Conservation (phyloP, 1,140 invertebrate species). For the Phenacoccus solenopsis region DNA sequence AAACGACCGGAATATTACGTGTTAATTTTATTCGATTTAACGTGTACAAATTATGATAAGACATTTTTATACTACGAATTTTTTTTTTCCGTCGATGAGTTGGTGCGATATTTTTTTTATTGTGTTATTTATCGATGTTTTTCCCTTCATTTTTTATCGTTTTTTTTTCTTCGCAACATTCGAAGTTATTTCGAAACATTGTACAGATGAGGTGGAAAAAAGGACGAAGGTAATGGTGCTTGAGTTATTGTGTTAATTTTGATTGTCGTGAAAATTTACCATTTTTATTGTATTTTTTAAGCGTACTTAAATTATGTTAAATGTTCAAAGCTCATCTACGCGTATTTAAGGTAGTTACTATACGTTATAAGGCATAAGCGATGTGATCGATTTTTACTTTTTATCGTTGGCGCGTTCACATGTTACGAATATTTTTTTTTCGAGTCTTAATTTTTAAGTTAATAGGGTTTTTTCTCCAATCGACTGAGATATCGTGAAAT, state of each 20-base stretch:
- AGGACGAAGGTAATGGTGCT: neutral
- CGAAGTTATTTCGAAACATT: neutral
- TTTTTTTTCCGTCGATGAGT: no score
- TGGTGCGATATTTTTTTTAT: no score
- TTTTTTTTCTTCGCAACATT: neutral
- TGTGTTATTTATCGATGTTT: no score
- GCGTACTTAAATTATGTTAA: constrained; percentile 2
- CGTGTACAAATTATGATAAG: neutral
- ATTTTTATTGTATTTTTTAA: neutral
- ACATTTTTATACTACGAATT: neutral
- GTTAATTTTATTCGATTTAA: neutral
- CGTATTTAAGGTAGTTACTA: neutral
- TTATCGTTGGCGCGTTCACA: neutral
- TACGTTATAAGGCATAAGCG: neutral
- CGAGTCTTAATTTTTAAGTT: neutral
- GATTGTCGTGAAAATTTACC: neutral
- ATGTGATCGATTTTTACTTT: neutral
- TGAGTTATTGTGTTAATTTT: neutral
- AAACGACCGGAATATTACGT: no score
- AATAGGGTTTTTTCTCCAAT: neutral
- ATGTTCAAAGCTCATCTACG: neutral
- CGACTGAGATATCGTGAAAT: neutral
- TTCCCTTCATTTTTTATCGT: neutral
- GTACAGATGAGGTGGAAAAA: neutral
- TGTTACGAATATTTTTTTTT: neutral